Percentiles rank a stretch among this genome's conserved stretches.
These are phyloP conservation scores for Lasiurus cinereus DNA, from an alignment of 2,113 vertebrate species.

Conservation along the genomic window DNA sequence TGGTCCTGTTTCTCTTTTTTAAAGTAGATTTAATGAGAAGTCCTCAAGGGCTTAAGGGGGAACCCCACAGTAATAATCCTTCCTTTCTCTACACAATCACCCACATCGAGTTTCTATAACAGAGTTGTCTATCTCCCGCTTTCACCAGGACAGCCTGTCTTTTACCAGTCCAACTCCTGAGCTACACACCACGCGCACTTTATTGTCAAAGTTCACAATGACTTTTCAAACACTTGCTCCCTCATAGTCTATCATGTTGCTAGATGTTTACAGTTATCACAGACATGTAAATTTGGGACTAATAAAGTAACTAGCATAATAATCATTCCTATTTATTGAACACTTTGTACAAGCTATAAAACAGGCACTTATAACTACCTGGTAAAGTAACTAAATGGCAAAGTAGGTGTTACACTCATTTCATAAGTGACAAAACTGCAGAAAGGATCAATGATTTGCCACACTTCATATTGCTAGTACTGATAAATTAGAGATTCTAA, in stretches of 20 bases:
- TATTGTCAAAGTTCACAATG: background rate
- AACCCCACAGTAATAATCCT: background rate
- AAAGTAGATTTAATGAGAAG: background rate
- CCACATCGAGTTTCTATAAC: background rate
- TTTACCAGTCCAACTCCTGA: background rate
- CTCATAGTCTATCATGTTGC: background rate
- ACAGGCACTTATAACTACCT: background rate
- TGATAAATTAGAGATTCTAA: background rate
- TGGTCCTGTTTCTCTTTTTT: constrained; percentile 21
- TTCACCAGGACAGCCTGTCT: background rate
- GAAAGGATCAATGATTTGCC: background rate
- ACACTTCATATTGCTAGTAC: background rate
- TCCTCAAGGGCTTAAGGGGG: background rate
- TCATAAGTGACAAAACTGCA: background rate
- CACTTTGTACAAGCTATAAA: background rate
- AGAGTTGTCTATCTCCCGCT: background rate
- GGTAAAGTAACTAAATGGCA: background rate
- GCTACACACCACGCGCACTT: background rate
- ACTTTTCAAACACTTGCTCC: constrained; percentile 18
- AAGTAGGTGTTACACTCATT: background rate
- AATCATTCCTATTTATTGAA: constrained; percentile 26
- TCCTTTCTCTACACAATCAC: background rate
- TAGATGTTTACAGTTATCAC: background rate
- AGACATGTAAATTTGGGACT: background rate
- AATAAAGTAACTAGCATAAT: constrained; percentile 16